phyloP scores from a whole-genome alignment of 2,888 invertebrate species.

The Gymnocheta viridis region DNA sequence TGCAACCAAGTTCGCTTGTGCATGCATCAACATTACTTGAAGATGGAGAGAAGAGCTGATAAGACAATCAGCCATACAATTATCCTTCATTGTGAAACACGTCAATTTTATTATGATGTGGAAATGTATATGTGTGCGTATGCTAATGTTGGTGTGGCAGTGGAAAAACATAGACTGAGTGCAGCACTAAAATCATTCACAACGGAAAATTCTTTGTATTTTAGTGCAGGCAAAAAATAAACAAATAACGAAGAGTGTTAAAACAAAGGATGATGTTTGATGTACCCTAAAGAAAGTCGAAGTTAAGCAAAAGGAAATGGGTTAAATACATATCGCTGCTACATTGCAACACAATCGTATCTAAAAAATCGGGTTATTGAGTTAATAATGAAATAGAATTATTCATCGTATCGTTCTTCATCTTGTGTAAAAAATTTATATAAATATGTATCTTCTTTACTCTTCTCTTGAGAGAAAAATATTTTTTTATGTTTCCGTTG shows the following conservation, averaged over 20 bases:
- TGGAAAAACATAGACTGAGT: neutral
- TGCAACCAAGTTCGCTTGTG: neutral
- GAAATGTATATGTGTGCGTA: neutral
- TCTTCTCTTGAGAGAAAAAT: too few relatives aligned
- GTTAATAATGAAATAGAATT: too few relatives aligned
- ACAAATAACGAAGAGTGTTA: neutral
- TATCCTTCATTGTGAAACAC: constrained; percentile 8
- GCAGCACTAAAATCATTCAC: neutral
- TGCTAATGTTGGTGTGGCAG: neutral
- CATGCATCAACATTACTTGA: constrained; percentile 11
- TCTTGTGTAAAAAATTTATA: too few relatives aligned
- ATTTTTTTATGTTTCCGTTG: too few relatives aligned
- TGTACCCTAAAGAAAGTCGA: too few relatives aligned
- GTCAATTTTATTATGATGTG: constrained; percentile 5
- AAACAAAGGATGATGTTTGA: neutral
- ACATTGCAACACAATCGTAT: too few relatives aligned
- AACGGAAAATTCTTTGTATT: neutral
- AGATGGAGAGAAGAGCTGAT: neutral
- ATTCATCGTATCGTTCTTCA: too few relatives aligned
- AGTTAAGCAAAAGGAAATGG: too few relatives aligned
- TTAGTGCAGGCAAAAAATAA: neutral
- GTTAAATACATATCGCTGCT: too few relatives aligned
- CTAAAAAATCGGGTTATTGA: too few relatives aligned
- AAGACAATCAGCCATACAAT: constrained; percentile 15
- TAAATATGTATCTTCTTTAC: too few relatives aligned